Base-by-base conservation (phyloP, 1,140 invertebrate species). In the Ephestia elutella region DNA sequence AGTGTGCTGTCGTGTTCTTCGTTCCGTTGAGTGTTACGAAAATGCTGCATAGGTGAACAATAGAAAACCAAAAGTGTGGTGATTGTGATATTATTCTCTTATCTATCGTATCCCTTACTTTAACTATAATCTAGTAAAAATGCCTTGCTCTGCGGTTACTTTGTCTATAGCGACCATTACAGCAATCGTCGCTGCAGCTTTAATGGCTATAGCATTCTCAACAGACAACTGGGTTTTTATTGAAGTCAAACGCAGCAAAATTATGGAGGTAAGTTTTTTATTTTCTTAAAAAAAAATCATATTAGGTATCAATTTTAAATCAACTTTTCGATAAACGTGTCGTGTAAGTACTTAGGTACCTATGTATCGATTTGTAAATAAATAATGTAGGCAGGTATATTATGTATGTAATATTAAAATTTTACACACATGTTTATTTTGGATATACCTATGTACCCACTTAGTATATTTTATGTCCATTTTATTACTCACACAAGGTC, bases 161-260 rank as follows among this genome's bases (percentile, higher is more conserved):
- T 90, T 98, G 78, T 97, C 96, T 81, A 92, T 98, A 88, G 96
- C 96, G 63, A 98, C 96, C 75, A 97, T 98, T 89, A 94, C 95
- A 78, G 96, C 96, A 73, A 97, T 98, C 77, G 94, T 97, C 71
- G 95, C 96, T 66, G 96, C 96, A 73, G 95, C 96, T 54, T 91
- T 97, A 71, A 91, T 98, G 74, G 94, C 95, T 61, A 97, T 98
- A 81, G 95, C 96, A 66, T 98, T 98, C 88, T 95, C 95, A 72
- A 98, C 96, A 79, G 96, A 98, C 90, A 97, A 97, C 90, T 98
- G 96, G 96, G 91, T 97, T 68, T 95, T 95, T 85, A 95, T 96
- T 70, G 95, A 96, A 90, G 96, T 98, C 62, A 95, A 96, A 86
- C 91, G 96, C 68, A 93, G 92, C 65, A 93, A 93, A 44, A 44